Evolutionary conservation across 2,113 vertebrate genomes (phyloP), one percentile per base, ranked within the genome.

Genomic region (Empidonax traillii): DNA sequence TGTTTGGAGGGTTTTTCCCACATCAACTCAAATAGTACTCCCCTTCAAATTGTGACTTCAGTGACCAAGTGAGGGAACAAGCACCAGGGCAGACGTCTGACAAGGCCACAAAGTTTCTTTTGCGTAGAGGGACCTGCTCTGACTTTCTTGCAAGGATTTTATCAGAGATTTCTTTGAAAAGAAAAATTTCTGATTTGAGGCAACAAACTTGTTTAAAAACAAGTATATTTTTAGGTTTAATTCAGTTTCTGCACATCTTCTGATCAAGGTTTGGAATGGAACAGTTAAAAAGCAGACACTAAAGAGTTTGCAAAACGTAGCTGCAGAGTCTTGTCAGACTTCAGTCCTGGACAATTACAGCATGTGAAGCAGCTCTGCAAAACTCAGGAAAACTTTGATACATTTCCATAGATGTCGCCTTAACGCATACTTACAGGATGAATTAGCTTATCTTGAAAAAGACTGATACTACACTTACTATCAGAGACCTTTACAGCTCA

Each of bases 1-100:
- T 44, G 6, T 5, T 20, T 18, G 11, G 2, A 0, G 0, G 28
- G 35, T 51, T 47, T 46, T 31, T 12, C 12, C 12, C 12, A 3
- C 20, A 55, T 41, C 5, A 53, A 31, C 14, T 71, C 51, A 79
- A 91, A 73, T 35, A 71, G 28, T 78, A 18, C 41, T 75, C 55
- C 6, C 47, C 22, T 76, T 59, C 58, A 59, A 33, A 41, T 21
- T 69, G 30, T 62, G 59, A 53, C 3, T 2, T 59, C 35, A 53
- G 25, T 35, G 49, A 68, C 23, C 31, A 62, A 66, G 52, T 6
- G 37, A 85, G 7, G 28, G 23, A 44, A 47, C 2, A 58, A 49
- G 44, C 31, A 55, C 33, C 7, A n/a, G 39, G 20, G 21, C 25
- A 68, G 46, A 5, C 56, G 22, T 27, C 51, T 77, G 28, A 53